phyloP scores from a whole-genome alignment of 2,113 vertebrate species.

The Neotoma lepida region DNA sequence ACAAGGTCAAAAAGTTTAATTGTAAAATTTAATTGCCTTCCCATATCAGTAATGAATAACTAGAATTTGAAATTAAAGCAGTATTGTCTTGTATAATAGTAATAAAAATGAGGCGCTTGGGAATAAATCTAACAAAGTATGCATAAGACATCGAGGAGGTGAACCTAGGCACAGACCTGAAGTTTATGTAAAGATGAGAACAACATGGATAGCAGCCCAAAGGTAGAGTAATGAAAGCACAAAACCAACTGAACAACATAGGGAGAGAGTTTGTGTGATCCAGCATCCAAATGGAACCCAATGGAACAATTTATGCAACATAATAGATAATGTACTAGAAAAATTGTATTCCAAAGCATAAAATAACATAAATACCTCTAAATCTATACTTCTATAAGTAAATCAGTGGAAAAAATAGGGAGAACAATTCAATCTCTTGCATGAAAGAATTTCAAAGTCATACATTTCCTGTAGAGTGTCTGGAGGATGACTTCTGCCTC shows the following conservation, averaged over 20 bases:
- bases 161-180: background rate
- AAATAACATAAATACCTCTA: background rate
- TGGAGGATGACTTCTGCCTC: background rate
- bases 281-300: background rate
- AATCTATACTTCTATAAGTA: background rate
- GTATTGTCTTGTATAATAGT: background rate
- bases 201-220: background rate
- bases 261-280: background rate
- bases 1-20: slow-evolving; percentile 4
- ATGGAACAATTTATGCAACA: background rate
- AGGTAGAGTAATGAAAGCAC: background rate
- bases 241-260: background rate
- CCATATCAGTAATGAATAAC: background rate
- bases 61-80: slow-evolving; percentile 25
- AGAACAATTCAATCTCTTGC: background rate
- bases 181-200: background rate
- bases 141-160: background rate
- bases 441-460: background rate
- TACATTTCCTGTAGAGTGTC: background rate
- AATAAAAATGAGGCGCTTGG: background rate
- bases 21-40: slow-evolving; percentile 9
- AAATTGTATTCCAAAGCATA: background rate
- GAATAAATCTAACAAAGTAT: slow-evolving; percentile 3
- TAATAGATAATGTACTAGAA: background rate
- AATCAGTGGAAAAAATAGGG: background rate